Conservation (phyloP, 2,888 invertebrate genomes). For the Eilema sororculum region DNA sequence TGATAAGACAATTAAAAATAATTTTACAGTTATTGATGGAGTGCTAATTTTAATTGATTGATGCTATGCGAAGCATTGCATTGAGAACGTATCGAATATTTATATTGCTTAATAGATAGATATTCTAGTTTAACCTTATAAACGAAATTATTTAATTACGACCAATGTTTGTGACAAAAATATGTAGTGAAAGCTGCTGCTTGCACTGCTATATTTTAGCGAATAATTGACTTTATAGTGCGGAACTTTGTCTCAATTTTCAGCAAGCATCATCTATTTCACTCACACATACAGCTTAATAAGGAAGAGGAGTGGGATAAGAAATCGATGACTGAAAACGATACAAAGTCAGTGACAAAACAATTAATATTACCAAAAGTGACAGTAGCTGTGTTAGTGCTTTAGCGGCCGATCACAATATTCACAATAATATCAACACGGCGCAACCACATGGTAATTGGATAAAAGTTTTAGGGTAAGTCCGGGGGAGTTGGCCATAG, state of each 20-base stretch:
- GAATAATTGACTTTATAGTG: not conserved
- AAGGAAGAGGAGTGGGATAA: not conserved
- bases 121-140: too few relatives aligned
- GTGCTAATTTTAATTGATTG: too few relatives aligned
- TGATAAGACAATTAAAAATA: too few relatives aligned
- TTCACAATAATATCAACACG: too few relatives aligned
- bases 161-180: not conserved
- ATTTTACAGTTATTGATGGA: too few relatives aligned
- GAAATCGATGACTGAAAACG: not conserved
- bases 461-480: constrained; percentile 2
- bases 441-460: not conserved
- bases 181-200: not conserved
- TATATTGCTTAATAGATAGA: too few relatives aligned
- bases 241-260: not conserved
- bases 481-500: too few relatives aligned
- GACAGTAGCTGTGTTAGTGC: not conserved
- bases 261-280: not conserved
- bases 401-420: not conserved
- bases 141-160: not conserved
- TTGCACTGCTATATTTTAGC: not conserved
- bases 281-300: not conserved
- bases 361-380: not conserved
- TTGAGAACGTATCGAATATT: too few relatives aligned
- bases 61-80: too few relatives aligned
- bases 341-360: not conserved